Base-by-base conservation (phyloP, 2,888 invertebrate species). In the Neoaliturus tenellus region DNA sequence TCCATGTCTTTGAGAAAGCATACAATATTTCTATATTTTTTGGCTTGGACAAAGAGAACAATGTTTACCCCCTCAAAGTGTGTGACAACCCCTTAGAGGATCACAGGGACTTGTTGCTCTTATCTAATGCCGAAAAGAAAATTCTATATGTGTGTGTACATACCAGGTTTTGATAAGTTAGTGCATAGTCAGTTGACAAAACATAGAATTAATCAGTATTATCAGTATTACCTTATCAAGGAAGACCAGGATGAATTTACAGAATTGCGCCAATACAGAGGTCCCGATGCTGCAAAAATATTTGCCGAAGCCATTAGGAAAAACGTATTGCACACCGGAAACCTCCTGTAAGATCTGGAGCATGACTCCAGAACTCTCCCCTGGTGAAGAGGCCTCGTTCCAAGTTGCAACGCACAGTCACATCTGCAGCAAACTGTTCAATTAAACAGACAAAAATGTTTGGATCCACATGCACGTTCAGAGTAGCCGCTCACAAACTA, bases 311-410 rank as follows among this genome's bases (percentile, higher is more conserved):
- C 71, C 20, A 8, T 71, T 3, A 71, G n/a, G 14, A 8, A 17
- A 4, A 41, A 71, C 23, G 71, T 71, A 3, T 71, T 71, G 41
- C 71, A 41, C 41, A 71, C 41, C 41, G 71, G 71, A n/a, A 41
- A 71, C n/a, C 3, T 41, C 14, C 71, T 71, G 41, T 71, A 71
- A 6, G 28, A 8, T 23, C 71, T 41, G 71, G 23, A 39, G n/a
- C 1, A 71, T 71, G 71, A 35, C n/a, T 14, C 71, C 71, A 6
- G 6, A 20, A 3, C 41, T 71, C 14, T 28, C 71, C 28, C 71
- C 71, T 35, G 25, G n/a, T n/a, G 39, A 71, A 35, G 20, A 35
- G 41, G 41, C n/a, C 17, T 17, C 71, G 41, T 71, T 71, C 23
- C 14, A 39, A 28, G 35, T 23, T 10, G 71, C 35, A 1, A 71